These are phyloP conservation scores for Hucho hucho DNA, from an alignment of 2,113 vertebrate genomes.

Conservation along the genomic window DNA sequence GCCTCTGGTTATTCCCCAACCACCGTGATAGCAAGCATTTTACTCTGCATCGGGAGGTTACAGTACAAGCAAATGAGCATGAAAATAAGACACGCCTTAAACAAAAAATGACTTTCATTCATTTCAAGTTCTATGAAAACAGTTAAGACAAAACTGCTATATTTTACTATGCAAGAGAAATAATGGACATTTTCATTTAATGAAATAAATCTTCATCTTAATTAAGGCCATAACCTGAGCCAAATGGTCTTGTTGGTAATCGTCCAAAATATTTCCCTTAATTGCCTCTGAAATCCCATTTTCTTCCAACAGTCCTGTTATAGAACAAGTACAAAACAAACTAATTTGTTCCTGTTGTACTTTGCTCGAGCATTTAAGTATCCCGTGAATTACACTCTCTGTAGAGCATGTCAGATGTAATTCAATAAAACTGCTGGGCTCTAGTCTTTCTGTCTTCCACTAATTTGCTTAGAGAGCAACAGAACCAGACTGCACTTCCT, in stretches of 20 bases:
- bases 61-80: too few species aligned
- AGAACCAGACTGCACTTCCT: constrained; percentile 54
- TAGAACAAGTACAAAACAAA: constrained; percentile 58
- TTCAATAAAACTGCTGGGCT: constrained; percentile 65
- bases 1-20: neutral
- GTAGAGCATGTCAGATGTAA: constrained; percentile 54
- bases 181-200: neutral
- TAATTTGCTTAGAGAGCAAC: constrained; percentile 79
- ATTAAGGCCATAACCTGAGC: neutral
- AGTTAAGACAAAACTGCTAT: too few species aligned
- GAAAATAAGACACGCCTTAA: too few species aligned
- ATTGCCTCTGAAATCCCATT: constrained; percentile 42
- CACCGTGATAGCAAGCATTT: neutral
- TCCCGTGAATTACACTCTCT: constrained; percentile 56
- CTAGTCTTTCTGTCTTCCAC: constrained; percentile 64
- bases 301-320: constrained; percentile 33
- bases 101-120: too few species aligned
- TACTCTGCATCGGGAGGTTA: too few species aligned
- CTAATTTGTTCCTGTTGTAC: constrained; percentile 57
- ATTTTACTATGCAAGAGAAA: neutral
- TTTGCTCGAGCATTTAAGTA: constrained; percentile 52
- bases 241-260: constrained; percentile 5
- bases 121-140: too few species aligned
- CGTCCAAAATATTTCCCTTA: constrained; percentile 21
- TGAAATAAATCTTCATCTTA: too few species aligned